Evolutionary conservation across 2,113 vertebrate species (phyloP).

Genomic region (Pipa parva): DNA sequence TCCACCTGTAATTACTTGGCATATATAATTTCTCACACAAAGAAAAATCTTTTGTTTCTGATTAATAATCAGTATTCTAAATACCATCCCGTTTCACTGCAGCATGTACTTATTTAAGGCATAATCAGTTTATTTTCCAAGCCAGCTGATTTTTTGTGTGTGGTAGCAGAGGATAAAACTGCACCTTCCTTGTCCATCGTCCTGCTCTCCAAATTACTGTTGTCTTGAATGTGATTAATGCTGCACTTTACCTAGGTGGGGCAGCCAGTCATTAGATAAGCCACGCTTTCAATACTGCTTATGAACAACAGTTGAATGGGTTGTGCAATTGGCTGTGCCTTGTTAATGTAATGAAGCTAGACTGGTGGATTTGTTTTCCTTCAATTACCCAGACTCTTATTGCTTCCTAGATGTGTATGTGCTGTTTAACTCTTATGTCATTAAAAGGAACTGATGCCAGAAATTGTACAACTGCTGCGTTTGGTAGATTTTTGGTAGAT

Average conservation of each 20-base stretch:
- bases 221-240: conserved; percentile 34
- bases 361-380: conserved; percentile 36
- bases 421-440: not conserved
- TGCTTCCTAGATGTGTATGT: not conserved
- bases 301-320: conserved; percentile 11
- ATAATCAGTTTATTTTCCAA: conserved; percentile 30
- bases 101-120: conserved; percentile 13
- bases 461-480: too few relatives aligned
- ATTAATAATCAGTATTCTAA: not conserved
- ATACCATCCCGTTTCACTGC: not conserved
- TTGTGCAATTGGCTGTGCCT: conserved; percentile 12
- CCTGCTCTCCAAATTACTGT: conserved; percentile 37
- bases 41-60: not conserved
- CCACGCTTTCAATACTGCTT: conserved; percentile 31
- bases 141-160: conserved; percentile 2
- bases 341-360: conserved; percentile 40
- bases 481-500: too few relatives aligned
- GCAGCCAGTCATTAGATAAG: conserved; percentile 33
- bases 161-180: conserved; percentile 6
- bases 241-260: conserved; percentile 35
- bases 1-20: too few relatives aligned
- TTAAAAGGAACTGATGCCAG: not conserved
- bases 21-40: too few relatives aligned
- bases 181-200: conserved; percentile 6
- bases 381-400: conserved; percentile 3